These are phyloP conservation scores for Ciconia maguari DNA, from an alignment of 2,113 vertebrate genomes.

Conservation along the genomic window DNA sequence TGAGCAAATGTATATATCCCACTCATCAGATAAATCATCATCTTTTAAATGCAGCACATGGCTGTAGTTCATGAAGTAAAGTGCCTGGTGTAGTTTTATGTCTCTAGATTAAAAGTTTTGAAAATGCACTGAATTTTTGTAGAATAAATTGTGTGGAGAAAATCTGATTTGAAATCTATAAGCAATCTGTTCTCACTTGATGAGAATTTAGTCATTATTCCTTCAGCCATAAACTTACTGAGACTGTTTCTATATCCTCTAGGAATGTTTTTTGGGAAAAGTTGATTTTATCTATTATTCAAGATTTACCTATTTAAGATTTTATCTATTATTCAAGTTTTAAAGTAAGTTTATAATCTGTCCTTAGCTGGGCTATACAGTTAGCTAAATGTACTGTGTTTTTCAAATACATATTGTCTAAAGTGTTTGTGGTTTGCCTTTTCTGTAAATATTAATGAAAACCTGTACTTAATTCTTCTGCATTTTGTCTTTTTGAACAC, in stretches of 20 bases:
- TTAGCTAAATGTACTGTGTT: neutral
- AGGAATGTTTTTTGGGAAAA: neutral
- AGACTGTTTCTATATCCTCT: neutral
- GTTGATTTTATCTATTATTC: neutral
- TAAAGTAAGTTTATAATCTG: neutral
- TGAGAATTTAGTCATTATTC: neutral
- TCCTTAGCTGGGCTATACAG: neutral
- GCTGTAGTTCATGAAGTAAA: neutral
- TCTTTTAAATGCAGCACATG: neutral
- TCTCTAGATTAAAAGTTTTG: neutral
- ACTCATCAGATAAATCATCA: neutral
- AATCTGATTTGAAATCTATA: constrained; percentile 15
- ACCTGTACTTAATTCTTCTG: neutral
- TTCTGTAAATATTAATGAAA: neutral
- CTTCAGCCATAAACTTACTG: neutral
- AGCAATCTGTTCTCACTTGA: neutral
- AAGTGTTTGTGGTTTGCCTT: neutral
- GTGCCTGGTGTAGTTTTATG: neutral
- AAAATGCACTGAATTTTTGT: neutral
- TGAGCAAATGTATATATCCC: neutral
- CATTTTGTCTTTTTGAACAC: neutral
- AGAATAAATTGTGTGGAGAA: neutral
- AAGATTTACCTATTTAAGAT: neutral
- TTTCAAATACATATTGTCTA: neutral
- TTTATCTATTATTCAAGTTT: neutral